Evolutionary conservation across 2,888 invertebrate genomes (phyloP).

Genomic region (Morpho helenor): DNA sequence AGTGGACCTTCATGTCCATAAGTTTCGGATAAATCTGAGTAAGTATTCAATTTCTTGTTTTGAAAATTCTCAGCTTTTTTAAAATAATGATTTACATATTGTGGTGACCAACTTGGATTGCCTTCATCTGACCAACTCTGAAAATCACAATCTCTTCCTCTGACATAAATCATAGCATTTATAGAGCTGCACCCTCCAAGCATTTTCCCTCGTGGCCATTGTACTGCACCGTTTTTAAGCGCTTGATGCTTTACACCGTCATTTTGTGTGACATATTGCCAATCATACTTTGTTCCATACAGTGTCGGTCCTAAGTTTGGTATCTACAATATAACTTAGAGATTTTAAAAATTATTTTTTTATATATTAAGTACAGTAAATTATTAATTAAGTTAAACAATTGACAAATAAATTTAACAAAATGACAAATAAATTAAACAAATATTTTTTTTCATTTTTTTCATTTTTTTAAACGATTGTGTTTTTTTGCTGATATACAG

Average conservation of each 20-base stretch:
- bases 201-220: slow-evolving; percentile 81
- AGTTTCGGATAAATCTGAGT: slow-evolving; percentile 32
- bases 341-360: too few relatives aligned
- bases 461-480: too few relatives aligned
- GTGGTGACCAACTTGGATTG: slow-evolving; percentile 75
- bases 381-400: too few relatives aligned
- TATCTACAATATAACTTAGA: slow-evolving; percentile 32
- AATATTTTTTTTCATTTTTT: too few relatives aligned
- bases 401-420: too few relatives aligned
- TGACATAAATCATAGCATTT: slow-evolving; percentile 78
- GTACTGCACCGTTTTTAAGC: slow-evolving; percentile 47
- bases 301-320: slow-evolving; percentile 33
- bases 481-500: too few relatives aligned
- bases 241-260: slow-evolving; percentile 85
- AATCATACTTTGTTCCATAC: slow-evolving; percentile 79
- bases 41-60: slow-evolving; percentile 33
- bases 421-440: too few relatives aligned
- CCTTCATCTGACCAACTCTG: slow-evolving; percentile 74
- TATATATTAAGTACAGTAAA: too few relatives aligned
- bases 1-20: slow-evolving; percentile 69
- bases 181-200: slow-evolving; percentile 78
- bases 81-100: slow-evolving; percentile 66
- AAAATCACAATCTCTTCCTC: slow-evolving; percentile 71
- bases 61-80: slow-evolving; percentile 74
- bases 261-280: slow-evolving; percentile 90